Evolutionary conservation across 2,113 vertebrate species (phyloP).

Genomic region (Perognathus longimembris): DNA sequence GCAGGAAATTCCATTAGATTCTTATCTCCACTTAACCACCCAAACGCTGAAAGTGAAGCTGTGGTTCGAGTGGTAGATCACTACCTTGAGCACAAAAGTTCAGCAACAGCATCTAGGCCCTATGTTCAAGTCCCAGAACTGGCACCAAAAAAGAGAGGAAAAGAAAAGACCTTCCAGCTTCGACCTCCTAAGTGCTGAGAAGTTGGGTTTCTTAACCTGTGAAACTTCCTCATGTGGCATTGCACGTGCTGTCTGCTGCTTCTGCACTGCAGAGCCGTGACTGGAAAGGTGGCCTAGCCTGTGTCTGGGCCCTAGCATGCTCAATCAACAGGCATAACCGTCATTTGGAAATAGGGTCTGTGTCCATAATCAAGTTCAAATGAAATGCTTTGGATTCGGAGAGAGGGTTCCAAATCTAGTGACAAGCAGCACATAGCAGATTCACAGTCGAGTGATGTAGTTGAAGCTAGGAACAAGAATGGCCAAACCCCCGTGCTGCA

Average conservation of each 20-base stretch:
- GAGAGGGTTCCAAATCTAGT: background rate
- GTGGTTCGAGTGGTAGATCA: no score
- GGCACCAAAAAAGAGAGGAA: no score
- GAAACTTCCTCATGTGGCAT: no score
- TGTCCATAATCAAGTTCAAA: background rate
- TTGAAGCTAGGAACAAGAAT: no score
- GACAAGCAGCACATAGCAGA: background rate
- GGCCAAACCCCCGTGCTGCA: rapidly evolving
- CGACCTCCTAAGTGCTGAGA: background rate
- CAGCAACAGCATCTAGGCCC: no score
- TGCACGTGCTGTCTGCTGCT: background rate
- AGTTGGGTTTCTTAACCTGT: background rate
- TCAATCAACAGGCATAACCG: background rate
- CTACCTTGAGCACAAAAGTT: no score
- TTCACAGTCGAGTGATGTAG: rapidly evolving
- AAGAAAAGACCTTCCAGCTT: no score
- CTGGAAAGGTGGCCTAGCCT: rapidly evolving
- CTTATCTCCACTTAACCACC: no score
- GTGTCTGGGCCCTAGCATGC: rapidly evolving
- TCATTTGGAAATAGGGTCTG: background rate
- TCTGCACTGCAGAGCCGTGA: background rate
- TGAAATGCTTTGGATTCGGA: background rate
- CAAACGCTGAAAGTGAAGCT: no score
- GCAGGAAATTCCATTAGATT: no score
- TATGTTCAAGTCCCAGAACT: no score